A percentile compares a stretch with the other conserved stretches of the same genome.
These are phyloP conservation scores for Drosophila emarginata DNA, from an alignment of 2,888 invertebrate species.

Conservation along the genomic window DNA sequence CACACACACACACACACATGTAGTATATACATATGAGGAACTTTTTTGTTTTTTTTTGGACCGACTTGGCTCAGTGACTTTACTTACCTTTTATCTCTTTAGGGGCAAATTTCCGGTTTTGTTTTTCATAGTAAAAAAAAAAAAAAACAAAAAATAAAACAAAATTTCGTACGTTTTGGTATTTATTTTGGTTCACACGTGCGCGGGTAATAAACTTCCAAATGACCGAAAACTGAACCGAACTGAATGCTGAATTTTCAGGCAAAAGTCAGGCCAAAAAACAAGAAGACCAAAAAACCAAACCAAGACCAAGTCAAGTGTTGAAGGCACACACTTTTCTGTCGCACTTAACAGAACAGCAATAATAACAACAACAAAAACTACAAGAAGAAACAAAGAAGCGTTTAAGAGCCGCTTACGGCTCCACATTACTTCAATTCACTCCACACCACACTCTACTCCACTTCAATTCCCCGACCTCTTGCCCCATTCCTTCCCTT, in stretches of 20 bases:
- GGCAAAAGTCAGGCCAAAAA: conserved; percentile 17
- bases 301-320: conserved; percentile 57
- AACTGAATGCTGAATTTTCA: conserved; percentile 54
- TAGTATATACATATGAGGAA: conserved; percentile 7
- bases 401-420: conserved; percentile 32
- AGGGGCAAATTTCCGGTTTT: conserved; percentile 66
- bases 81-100: conserved; percentile 1
- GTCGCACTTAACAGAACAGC: conserved; percentile 36
- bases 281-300: conserved; percentile 1
- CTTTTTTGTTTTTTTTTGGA: conserved; percentile 2
- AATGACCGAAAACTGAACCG: conserved; percentile 60
- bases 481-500: too few relatives aligned
- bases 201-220: conserved; percentile 71
- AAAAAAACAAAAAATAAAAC: conserved; percentile 42
- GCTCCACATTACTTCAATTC: conserved; percentile 9
- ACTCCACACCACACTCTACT: neutral
- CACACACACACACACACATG: conserved; percentile 1
- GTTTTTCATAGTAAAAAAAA: conserved; percentile 62
- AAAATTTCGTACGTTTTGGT: conserved; percentile 63
- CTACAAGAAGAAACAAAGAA: conserved; percentile 7
- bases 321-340: conserved; percentile 65
- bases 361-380: conserved; percentile 16
- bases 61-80: conserved; percentile 39
- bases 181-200: conserved; percentile 78
- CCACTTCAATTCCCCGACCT: neutral